These are phyloP conservation scores for Diplodus puntazzo DNA, from an alignment of 2,797 vertebrate species.

Conservation along the genomic window DNA sequence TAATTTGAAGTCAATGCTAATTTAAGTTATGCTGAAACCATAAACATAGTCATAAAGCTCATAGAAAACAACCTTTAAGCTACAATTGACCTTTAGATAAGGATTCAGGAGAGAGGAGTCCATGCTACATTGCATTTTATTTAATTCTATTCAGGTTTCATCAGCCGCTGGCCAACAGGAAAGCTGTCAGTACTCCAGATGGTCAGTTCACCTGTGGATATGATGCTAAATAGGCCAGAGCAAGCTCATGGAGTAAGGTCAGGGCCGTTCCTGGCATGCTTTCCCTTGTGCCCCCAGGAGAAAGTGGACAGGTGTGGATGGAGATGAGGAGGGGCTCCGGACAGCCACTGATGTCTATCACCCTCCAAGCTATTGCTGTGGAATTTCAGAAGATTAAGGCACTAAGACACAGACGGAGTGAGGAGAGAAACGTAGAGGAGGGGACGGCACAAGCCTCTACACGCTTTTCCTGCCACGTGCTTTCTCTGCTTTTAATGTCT, in stretches of 20 bases:
- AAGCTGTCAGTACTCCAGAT: background rate
- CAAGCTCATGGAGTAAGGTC: background rate
- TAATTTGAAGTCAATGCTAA: background rate
- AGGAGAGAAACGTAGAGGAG: slow-evolving; percentile 50
- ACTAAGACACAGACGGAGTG: slow-evolving; percentile 42
- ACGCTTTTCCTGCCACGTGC: slow-evolving; percentile 39
- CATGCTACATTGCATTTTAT: background rate
- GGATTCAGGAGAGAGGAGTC: background rate
- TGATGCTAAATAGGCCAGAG: background rate
- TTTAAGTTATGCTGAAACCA: background rate
- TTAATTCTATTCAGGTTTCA: background rate
- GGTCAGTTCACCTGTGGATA: background rate
- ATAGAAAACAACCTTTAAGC: background rate
- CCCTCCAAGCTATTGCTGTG: slow-evolving; percentile 68
- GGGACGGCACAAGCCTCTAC: slow-evolving; percentile 58
- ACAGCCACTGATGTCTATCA: slow-evolving; percentile 34
- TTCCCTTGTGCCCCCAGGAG: slow-evolving; percentile 46
- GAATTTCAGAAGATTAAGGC: slow-evolving; percentile 72
- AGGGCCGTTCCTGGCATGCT: slow-evolving; percentile 40
- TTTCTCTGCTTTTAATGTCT: slow-evolving; percentile 32
- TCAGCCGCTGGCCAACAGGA: background rate
- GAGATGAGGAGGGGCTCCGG: slow-evolving; percentile 39
- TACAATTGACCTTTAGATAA: background rate
- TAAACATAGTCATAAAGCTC: background rate
- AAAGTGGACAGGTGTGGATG: slow-evolving; percentile 73